phyloP scores from a whole-genome alignment of 2,113 vertebrate species.

The Odontesthes bonariensis region DNA sequence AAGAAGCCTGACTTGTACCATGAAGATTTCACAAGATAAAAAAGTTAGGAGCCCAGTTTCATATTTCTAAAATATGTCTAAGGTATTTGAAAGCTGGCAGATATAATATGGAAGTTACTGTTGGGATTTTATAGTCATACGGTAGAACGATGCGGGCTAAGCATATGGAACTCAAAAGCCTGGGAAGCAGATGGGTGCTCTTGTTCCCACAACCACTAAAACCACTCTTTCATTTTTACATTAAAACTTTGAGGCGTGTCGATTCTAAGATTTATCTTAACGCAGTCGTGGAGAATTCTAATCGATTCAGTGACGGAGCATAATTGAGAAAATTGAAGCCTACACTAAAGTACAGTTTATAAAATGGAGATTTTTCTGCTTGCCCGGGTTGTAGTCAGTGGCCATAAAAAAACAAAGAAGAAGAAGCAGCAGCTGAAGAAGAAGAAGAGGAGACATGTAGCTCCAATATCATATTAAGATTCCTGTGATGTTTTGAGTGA shows the following conservation, averaged over 20 bases:
- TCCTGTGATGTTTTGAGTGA: too few species aligned
- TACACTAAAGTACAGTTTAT: too few species aligned
- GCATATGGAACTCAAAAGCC: constrained; percentile 47
- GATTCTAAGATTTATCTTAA: too few species aligned
- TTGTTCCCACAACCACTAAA: constrained; percentile 39
- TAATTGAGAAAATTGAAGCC: too few species aligned
- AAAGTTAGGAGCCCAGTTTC: constrained; percentile 62
- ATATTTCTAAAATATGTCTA: constrained; percentile 65
- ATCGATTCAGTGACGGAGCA: too few species aligned
- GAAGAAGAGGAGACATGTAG: too few species aligned
- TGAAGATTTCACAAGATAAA: constrained; percentile 71
- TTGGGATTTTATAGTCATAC: constrained; percentile 62
- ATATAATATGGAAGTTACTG: constrained; percentile 67
- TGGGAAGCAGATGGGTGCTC: constrained; percentile 33
- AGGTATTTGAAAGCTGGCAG: constrained; percentile 60
- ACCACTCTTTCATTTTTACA: constrained; percentile 21
- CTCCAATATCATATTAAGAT: too few species aligned
- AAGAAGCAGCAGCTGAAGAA: too few species aligned
- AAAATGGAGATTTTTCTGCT: too few species aligned
- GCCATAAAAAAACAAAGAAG: too few species aligned
- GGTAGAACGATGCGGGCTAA: constrained; percentile 43
- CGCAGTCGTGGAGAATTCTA: too few species aligned
- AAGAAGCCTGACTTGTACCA: constrained; percentile 49
- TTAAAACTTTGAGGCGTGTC: neutral
- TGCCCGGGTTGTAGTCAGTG: too few species aligned